phyloP scores from a whole-genome alignment of 2,888 invertebrate genomes.

The Argyresthia goedartella region DNA sequence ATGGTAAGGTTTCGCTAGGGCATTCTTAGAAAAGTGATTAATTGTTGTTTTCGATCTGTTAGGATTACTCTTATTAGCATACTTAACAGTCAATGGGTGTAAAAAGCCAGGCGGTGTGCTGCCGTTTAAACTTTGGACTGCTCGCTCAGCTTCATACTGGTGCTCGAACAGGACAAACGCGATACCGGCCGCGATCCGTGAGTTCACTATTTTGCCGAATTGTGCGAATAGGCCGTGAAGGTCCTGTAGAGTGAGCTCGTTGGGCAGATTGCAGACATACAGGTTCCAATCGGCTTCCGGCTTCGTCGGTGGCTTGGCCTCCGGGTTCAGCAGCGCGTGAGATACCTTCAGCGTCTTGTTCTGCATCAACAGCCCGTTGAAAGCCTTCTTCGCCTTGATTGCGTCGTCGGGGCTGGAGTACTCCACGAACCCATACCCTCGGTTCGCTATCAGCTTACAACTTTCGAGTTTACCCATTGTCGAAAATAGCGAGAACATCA shows the following conservation, averaged over 20 bases:
- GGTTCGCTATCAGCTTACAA: slow-evolving; percentile 69
- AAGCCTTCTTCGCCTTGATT: slow-evolving; percentile 62
- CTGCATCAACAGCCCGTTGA: slow-evolving; percentile 67
- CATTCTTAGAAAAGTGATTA: slow-evolving; percentile 59
- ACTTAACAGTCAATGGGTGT: slow-evolving; percentile 70
- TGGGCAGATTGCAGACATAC: slow-evolving; percentile 69
- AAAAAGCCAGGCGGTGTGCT: slow-evolving; percentile 64
- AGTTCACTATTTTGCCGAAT: slow-evolving; percentile 70
- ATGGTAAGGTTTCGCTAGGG: slow-evolving; percentile 59
- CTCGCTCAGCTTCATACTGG: slow-evolving; percentile 63
- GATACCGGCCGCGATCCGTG: slow-evolving; percentile 67
- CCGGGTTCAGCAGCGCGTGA: slow-evolving; percentile 63
- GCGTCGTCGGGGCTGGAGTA: slow-evolving; percentile 65
- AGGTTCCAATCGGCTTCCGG: slow-evolving; percentile 71
- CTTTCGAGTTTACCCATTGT: slow-evolving; percentile 71
- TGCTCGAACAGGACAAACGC: slow-evolving; percentile 67
- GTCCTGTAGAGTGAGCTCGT: slow-evolving; percentile 69
- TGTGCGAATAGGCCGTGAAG: slow-evolving; percentile 68
- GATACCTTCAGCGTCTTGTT: slow-evolving; percentile 69
- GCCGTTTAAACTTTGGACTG: slow-evolving; percentile 61
- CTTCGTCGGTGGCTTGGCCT: slow-evolving; percentile 62
- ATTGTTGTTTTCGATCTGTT: slow-evolving; percentile 58
- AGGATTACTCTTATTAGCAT: slow-evolving; percentile 70
- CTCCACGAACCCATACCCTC: slow-evolving; percentile 70
- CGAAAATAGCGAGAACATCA: slow-evolving; percentile 69